These are phyloP conservation scores for Egretta garzetta DNA, from an alignment of 2,113 vertebrate genomes.

Conservation along the genomic window DNA sequence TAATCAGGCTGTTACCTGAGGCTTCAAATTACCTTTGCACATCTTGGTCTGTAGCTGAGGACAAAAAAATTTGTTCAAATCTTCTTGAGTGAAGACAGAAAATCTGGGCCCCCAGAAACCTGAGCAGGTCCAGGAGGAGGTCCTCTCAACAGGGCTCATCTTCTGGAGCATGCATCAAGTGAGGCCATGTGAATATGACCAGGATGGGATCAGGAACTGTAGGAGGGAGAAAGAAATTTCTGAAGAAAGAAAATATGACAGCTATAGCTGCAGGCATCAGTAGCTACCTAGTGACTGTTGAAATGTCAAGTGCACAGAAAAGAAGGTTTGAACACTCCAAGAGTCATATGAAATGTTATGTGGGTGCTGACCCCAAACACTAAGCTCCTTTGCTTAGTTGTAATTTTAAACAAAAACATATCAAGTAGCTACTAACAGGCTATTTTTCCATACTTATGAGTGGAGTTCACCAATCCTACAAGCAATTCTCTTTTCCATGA, in stretches of 20 bases:
- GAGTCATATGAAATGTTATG: neutral
- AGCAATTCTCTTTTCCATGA: neutral
- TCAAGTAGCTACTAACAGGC: neutral
- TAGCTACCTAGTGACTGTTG: neutral
- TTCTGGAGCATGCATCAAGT: neutral
- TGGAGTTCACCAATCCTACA: neutral
- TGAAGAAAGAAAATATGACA: neutral
- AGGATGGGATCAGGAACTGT: neutral
- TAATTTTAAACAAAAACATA: neutral
- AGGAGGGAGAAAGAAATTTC: neutral
- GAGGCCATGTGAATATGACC: neutral
- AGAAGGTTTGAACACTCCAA: neutral
- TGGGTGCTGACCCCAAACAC: neutral
- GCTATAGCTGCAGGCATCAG: neutral
- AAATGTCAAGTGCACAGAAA: neutral
- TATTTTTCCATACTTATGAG: neutral
- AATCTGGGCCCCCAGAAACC: neutral
- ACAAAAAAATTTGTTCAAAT: neutral
- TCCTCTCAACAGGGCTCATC: neutral
- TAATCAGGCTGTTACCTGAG: neutral
- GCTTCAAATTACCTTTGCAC: neutral
- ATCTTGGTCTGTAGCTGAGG: neutral
- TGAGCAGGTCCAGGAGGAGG: neutral
- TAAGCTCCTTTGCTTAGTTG: neutral
- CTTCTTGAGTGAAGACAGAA: neutral